phyloP scores from a whole-genome alignment of 2,888 invertebrate species.

The Plusia festucae region DNA sequence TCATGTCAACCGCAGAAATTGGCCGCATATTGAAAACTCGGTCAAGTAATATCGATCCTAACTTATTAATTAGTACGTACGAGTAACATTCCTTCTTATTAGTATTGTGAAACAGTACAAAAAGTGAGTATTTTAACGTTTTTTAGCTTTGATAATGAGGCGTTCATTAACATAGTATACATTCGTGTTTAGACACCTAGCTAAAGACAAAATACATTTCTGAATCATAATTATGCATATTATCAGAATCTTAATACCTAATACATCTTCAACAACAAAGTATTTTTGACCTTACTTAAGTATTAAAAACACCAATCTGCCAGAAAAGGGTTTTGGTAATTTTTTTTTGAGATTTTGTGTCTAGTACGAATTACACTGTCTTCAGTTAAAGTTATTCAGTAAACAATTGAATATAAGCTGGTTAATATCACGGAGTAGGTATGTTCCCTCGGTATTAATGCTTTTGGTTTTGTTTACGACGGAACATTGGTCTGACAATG shows the following conservation, averaged over 20 bases:
- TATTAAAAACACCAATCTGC: neutral
- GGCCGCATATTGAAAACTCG: conserved; percentile 41
- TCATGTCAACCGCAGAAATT: conserved; percentile 51
- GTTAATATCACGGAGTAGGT: neutral
- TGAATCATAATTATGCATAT: too few species aligned
- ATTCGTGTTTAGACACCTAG: conserved; percentile 17
- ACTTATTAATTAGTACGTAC: neutral
- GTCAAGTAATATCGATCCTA: conserved; percentile 28
- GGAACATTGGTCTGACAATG: neutral
- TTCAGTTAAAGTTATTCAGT: neutral
- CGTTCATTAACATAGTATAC: conserved; percentile 28
- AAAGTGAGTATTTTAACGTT: conserved; percentile 8
- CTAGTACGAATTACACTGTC: neutral
- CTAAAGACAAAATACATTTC: conserved; percentile 19
- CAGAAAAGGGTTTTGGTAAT: neutral
- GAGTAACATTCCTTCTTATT: neutral
- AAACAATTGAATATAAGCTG: neutral
- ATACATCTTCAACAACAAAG: too few species aligned
- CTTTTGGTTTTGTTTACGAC: neutral
- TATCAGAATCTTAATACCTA: too few species aligned
- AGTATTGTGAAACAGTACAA: neutral
- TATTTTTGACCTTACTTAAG: conserved; percentile 17
- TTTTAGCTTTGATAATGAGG: conserved; percentile 9
- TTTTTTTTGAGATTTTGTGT: neutral
- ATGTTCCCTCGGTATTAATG: neutral